These are phyloP conservation scores for Elanoides forficatus DNA, from an alignment of 2,113 vertebrate species.

Conservation along the genomic window DNA sequence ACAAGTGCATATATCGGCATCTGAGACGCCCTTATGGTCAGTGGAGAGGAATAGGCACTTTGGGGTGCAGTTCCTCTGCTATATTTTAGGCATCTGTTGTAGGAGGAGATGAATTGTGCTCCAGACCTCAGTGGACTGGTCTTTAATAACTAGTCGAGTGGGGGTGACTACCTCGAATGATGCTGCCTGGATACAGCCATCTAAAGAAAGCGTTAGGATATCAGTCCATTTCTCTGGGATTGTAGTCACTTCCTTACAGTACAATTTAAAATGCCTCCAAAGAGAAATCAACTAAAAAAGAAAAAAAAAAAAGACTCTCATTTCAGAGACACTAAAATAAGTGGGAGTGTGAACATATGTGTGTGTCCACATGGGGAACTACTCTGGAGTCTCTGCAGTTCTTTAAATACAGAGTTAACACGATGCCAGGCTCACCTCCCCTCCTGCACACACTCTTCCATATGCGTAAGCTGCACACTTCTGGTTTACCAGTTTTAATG, in stretches of 20 bases:
- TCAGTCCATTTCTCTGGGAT: not conserved
- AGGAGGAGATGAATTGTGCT: not conserved
- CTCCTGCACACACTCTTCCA: not conserved
- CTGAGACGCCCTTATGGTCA: not conserved
- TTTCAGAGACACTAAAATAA: slow-evolving; percentile 5
- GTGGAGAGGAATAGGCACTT: not conserved
- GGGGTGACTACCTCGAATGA: not conserved
- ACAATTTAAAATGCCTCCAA: not conserved
- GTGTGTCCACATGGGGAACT: slow-evolving; percentile 32
- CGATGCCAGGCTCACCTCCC: not conserved
- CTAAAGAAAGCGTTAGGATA: not conserved
- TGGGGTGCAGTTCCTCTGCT: not conserved
- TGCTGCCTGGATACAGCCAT: not conserved
- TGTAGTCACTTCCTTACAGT: not conserved
- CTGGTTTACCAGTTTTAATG: not conserved
- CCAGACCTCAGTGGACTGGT: not conserved
- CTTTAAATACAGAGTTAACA: slow-evolving; percentile 25
- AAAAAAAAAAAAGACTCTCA: not conserved
- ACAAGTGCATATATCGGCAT: not conserved
- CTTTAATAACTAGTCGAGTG: not conserved
- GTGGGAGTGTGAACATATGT: slow-evolving; percentile 61
- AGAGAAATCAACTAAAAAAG: not conserved
- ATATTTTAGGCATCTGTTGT: not conserved
- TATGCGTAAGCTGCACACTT: not conserved
- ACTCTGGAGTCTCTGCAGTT: slow-evolving; percentile 14